These are phyloP conservation scores for Holacanthus passer DNA, from an alignment of 2,113 vertebrate genomes.

Conservation along the genomic window DNA sequence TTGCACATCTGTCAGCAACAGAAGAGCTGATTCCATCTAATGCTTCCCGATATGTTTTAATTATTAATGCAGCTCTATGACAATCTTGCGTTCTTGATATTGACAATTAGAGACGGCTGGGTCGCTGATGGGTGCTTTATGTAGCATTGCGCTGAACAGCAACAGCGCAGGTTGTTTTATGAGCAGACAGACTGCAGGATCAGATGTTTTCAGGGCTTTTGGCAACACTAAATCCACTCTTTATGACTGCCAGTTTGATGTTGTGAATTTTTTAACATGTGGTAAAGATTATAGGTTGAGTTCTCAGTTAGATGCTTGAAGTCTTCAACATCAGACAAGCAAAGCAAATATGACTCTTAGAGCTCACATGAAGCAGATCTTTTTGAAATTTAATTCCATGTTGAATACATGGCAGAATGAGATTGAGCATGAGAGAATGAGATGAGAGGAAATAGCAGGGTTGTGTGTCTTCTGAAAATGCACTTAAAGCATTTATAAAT, in stretches of 20 bases:
- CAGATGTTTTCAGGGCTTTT: constrained; percentile 3
- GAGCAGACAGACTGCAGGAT: constrained; percentile 13
- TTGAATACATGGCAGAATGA: background rate
- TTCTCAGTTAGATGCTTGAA: background rate
- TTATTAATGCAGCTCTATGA: constrained; percentile 52
- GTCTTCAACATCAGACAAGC: background rate
- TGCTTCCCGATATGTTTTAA: constrained; percentile 50
- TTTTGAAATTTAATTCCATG: background rate
- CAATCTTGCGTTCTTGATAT: constrained; percentile 34
- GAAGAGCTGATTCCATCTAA: constrained; percentile 39
- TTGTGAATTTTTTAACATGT: background rate
- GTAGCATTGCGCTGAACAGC: constrained; percentile 11
- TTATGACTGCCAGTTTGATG: background rate
- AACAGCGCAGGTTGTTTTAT: constrained; percentile 25
- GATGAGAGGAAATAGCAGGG: background rate
- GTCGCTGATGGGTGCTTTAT: constrained; percentile 30
- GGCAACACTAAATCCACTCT: background rate
- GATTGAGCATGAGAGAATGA: constrained; percentile 7
- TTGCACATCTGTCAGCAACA: constrained; percentile 51
- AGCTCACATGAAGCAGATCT: background rate
- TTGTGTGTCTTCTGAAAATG: constrained; percentile 11
- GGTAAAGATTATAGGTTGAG: background rate
- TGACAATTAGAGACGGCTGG: constrained; percentile 27
- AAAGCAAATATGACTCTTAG: background rate
- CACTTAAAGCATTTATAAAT: constrained; percentile 26